phyloP scores from a whole-genome alignment of 2,113 vertebrate genomes.

The Dromas ardeola region DNA sequence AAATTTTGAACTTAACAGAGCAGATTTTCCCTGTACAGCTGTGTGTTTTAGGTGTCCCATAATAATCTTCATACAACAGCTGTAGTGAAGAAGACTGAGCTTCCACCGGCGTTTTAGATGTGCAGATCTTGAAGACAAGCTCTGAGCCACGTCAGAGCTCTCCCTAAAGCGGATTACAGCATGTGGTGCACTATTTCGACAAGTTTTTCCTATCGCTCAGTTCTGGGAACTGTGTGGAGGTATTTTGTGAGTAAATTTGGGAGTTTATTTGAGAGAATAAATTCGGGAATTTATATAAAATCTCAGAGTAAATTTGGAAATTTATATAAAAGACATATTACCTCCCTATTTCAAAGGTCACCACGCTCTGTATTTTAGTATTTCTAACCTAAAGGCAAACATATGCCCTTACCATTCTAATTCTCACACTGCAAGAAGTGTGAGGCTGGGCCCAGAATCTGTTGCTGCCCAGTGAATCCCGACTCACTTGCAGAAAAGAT shows the following conservation, averaged over 20 bases:
- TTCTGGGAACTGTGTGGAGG: not conserved
- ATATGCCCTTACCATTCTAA: not conserved
- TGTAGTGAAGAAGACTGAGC: not conserved
- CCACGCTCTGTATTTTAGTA: not conserved
- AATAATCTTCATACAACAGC: not conserved
- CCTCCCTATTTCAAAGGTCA: not conserved
- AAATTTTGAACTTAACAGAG: not conserved
- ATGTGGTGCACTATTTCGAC: not conserved
- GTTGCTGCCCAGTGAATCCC: not conserved
- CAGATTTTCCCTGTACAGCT: not conserved
- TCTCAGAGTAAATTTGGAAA: not conserved
- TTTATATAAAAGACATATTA: not conserved
- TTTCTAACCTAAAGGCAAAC: not conserved
- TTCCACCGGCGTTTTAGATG: accelerated
- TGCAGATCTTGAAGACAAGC: not conserved
- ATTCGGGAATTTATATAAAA: not conserved
- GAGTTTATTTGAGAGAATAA: too few species aligned
- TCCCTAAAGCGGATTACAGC: not conserved
- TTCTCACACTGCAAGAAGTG: not conserved
- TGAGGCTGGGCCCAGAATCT: not conserved
- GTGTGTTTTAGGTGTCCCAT: not conserved
- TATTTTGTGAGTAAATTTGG: not conserved
- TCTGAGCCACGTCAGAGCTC: not conserved
- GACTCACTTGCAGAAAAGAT: not conserved
- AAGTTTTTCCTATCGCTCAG: accelerated